Evolutionary conservation across 2,888 invertebrate species (phyloP).

Genomic region (Maniola hyperantus): DNA sequence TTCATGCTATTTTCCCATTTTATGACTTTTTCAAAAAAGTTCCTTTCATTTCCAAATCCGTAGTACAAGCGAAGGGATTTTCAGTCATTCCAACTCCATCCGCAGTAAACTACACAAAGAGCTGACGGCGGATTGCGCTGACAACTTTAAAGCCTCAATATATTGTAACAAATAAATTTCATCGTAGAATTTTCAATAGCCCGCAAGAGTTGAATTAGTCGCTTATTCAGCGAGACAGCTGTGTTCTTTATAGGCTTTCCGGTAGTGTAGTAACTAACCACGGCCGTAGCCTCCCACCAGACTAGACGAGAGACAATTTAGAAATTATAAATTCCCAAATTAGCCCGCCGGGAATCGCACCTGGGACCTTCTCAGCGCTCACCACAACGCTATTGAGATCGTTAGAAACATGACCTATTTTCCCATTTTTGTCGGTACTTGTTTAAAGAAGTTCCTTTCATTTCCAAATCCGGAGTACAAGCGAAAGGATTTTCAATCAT

Average conservation of each 20-base stretch:
- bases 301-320: too few species aligned
- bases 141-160: constrained; percentile 37
- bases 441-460: neutral
- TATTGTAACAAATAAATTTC: constrained; percentile 38
- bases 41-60: neutral
- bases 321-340: too few species aligned
- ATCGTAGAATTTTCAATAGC: constrained; percentile 34
- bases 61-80: constrained; percentile 8
- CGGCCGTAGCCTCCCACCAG: too few species aligned
- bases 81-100: constrained; percentile 16
- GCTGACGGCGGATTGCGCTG: constrained; percentile 24
- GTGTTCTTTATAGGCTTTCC: too few species aligned
- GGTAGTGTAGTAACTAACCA: too few species aligned
- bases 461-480: neutral
- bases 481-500: constrained; percentile 18
- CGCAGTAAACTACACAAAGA: constrained; percentile 21
- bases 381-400: too few species aligned
- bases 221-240: constrained; percentile 23
- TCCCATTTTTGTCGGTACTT: neutral
- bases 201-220: constrained; percentile 29
- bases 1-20: too few species aligned
- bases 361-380: too few species aligned
- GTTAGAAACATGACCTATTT: too few species aligned
- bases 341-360: too few species aligned
- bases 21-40: neutral